Conservation (phyloP, 2,113 vertebrate genomes). For the Rhinogobius similis region DNA sequence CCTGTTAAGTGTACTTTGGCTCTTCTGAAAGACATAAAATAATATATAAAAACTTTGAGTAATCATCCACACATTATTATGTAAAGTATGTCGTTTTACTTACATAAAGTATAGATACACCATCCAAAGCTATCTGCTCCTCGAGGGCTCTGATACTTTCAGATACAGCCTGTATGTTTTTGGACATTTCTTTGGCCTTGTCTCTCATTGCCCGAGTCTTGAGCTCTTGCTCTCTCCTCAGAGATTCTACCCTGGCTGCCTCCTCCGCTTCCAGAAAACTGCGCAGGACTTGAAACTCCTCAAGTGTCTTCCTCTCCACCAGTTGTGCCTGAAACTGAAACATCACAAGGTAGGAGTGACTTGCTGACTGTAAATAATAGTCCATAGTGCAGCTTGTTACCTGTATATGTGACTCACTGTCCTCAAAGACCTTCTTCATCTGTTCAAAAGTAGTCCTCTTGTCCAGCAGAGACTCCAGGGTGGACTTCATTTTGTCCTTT, state of each 20-base stretch:
- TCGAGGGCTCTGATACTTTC: conserved; percentile 59
- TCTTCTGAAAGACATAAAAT: conserved; percentile 49
- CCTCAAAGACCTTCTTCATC: conserved; percentile 60
- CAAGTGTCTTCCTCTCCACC: conserved; percentile 54
- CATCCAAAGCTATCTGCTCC: conserved; percentile 56
- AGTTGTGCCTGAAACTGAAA: conserved; percentile 62
- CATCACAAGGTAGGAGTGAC: background rate
- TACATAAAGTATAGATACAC: conserved; percentile 62
- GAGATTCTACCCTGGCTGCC: conserved; percentile 47
- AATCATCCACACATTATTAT: background rate
- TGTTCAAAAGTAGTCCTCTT: conserved; percentile 54
- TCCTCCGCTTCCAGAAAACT: conserved; percentile 62
- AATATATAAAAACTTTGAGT: background rate
- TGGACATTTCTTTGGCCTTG: conserved; percentile 47
- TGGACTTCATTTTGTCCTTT: conserved; percentile 63
- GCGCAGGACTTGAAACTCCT: conserved; percentile 69
- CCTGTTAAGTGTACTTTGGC: conserved; percentile 55
- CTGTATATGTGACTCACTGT: conserved; percentile 54
- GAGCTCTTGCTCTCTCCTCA: conserved; percentile 64
- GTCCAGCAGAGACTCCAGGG: conserved; percentile 50
- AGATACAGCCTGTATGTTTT: conserved; percentile 42
- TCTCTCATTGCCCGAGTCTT: conserved; percentile 47
- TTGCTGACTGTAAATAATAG: background rate
- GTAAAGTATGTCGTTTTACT: conserved; percentile 9
- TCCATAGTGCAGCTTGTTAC: conserved; percentile 17